Conservation (phyloP, 2,888 invertebrate species). For the Chromoteleia sp. region DNA sequence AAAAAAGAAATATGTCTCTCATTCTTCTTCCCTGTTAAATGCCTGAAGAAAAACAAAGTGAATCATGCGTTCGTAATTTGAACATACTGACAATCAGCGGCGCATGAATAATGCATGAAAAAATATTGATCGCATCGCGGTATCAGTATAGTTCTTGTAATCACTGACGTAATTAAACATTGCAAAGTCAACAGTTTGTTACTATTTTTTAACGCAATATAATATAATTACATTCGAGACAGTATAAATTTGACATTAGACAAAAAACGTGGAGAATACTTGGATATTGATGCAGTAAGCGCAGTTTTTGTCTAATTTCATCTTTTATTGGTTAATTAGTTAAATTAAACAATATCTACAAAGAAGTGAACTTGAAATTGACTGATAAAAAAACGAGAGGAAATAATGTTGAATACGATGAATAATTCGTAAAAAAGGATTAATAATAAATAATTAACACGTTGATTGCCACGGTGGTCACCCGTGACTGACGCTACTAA, state of each 20-base stretch:
- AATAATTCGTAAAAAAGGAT: no score
- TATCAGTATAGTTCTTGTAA: constrained; percentile 44
- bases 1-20: constrained; percentile 46
- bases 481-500: no score
- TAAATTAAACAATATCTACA: no score
- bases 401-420: no score
- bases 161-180: constrained; percentile 39
- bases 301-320: not conserved
- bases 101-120: constrained; percentile 53
- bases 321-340: no score
- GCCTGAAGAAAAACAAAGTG: constrained; percentile 53
- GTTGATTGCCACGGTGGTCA: no score
- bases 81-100: constrained; percentile 46
- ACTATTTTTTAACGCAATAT: not conserved
- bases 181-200: not conserved
- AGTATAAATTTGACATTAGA: not conserved
- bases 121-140: constrained; percentile 44
- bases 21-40: constrained; percentile 41
- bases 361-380: no score
- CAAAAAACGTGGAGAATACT: no score
- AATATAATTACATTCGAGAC: no score
- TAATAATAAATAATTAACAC: no score
- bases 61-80: constrained; percentile 56
- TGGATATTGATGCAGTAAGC: not conserved
- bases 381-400: no score